Evolutionary conservation across 1,140 invertebrate species (phyloP), one percentile per base, ranked within the genome.

Genomic region (Periplaneta americana): DNA sequence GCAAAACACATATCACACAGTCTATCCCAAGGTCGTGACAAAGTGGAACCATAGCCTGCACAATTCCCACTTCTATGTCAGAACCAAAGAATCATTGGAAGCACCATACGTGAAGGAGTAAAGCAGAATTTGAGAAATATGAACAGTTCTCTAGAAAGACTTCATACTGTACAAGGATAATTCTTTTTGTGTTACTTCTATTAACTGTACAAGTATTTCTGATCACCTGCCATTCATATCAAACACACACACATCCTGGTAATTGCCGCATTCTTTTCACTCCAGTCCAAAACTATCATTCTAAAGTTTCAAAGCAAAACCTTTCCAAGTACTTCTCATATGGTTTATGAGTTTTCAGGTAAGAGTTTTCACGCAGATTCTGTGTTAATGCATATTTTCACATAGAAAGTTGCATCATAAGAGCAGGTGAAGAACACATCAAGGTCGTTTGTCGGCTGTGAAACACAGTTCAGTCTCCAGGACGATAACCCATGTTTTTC

Each of bases 401-500:
- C 39, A 48, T 48, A 48, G 8, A 22, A 1, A 48, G 39, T 48
- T 66, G 8, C 28, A 66, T 66, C 28, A 2, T 48, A n/a, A 66
- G 48, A 11, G 48, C 48, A 66, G 10, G 22, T 66, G 28, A n/a
- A 66, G n/a, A 66, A 66, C 48, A 66, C 75, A 76, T 76, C 22
- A 34, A 76, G 75, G 75, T 22, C 10, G 22, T 76, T 5, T 9
- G 8, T 33, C 17, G 1, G 22, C 13, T n/a, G 4, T 8, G n/a
- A 37, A 34, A 35, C 66, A 66, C 0, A 34, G 32, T 31, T 80
- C 80, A 83, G 33, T 81, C 80, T 18, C 82, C 80, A 32, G 74
- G 35, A 18, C 74, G 79, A 78, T 83, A 81, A 28, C 82, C 82
- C 32, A 82, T 57, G 76, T 84, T 83, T 74, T 86, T 86, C 82